phyloP scores from a whole-genome alignment of 2,113 vertebrate species.

The Panurus biarmicus region DNA sequence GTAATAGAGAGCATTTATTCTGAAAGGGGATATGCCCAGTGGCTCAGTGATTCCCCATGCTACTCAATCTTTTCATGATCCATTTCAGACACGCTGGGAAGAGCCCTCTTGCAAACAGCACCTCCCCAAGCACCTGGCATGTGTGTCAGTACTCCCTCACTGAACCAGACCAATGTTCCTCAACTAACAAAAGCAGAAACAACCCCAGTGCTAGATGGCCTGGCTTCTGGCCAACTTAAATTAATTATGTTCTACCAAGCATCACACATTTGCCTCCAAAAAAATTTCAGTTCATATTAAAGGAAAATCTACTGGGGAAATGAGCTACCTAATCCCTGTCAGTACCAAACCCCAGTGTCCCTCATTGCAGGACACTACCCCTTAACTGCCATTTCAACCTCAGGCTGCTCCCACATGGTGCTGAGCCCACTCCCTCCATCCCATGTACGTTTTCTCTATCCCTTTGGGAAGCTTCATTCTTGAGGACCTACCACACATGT shows the following conservation, averaged over 20 bases:
- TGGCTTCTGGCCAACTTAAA: background rate
- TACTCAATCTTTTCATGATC: background rate
- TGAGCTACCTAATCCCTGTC: background rate
- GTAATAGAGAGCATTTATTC: background rate
- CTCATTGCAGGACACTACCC: background rate
- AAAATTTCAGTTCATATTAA: background rate
- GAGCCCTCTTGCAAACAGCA: background rate
- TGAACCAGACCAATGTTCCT: background rate
- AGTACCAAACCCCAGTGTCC: background rate
- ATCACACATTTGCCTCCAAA: background rate
- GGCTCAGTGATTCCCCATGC: background rate
- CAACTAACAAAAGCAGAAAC: background rate
- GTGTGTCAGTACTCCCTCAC: background rate
- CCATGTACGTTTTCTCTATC: background rate
- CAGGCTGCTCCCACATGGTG: background rate
- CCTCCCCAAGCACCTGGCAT: background rate
- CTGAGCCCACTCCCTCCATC: background rate
- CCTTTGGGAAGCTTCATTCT: background rate
- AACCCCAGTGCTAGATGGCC: background rate
- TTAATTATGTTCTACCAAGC: slow-evolving; percentile 2
- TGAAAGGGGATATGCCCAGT: background rate
- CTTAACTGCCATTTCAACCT: background rate
- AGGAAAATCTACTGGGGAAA: background rate
- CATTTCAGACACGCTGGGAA: background rate
- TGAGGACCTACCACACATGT: background rate